Evolutionary conservation across 1,140 invertebrate species (phyloP), one percentile per base, ranked within the genome.

Genomic region (Fopius arisanus): DNA sequence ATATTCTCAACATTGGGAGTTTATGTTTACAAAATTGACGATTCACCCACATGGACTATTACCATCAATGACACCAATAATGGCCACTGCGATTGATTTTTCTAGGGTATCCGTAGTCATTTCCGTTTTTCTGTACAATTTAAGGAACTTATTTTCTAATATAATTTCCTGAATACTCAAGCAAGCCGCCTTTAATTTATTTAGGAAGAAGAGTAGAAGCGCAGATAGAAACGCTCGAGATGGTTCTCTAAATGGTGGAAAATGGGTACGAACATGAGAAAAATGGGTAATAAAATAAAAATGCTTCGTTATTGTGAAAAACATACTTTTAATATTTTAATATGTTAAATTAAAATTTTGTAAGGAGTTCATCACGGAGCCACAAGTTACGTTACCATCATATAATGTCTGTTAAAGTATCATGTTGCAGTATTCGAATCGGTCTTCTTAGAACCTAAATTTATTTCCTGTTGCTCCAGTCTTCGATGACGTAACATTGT

Each of bases 401-500:
- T 40, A 40, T 78, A 74, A 80, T 28, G 69, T 73, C 10, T 76
- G 71, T 66, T 86, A 79, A 0, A 78, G 67, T 28, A 87, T 87
- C n/a, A 84, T 72, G 23, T 77, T 79, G 82, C 77, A 12, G 84
- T 83, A 79, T 75, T 82, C 28, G 81, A 78, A 67, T 88, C 86
- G 21, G 63, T 80, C 67, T 87, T 87, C 43, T 82, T 84, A 10
- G 86, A 83, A 70, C 75, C 86, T 2, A 80, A 83, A 77, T 83
- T 86, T 31, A 87, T 87, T 79, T 88, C 87, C 67, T 88, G 86
- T 71, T 92, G 90, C 65, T 92, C 90, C 76, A 92, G 87, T 74
- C 90, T 88, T 62, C 92, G 89, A 79, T 94, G 92, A 43, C 92
- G 87, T 70, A 92, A 89, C 90, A 94, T 93, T 67, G 93, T 94